These are phyloP conservation scores for Dendrolimus pini DNA, from an alignment of 2,888 invertebrate genomes.

Conservation along the genomic window DNA sequence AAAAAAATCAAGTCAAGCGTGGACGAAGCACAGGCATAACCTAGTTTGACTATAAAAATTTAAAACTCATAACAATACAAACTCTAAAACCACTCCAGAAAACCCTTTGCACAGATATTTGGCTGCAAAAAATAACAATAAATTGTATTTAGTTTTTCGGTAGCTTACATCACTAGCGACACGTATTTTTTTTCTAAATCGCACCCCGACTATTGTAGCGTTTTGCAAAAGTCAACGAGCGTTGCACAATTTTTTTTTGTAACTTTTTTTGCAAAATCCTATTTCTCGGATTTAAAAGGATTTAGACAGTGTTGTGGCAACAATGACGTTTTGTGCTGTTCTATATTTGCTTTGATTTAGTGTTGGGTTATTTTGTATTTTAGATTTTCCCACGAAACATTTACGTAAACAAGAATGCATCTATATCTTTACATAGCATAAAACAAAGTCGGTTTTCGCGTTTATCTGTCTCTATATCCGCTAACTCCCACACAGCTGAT, in stretches of 20 bases:
- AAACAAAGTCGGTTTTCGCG: too few species aligned
- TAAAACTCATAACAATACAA: neutral
- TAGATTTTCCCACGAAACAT: constrained; percentile 44
- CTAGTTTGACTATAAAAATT: too few species aligned
- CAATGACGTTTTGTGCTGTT: constrained; percentile 62
- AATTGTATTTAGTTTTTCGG: constrained; percentile 62
- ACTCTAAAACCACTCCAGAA: constrained; percentile 28
- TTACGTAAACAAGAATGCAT: too few species aligned
- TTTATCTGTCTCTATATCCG: too few species aligned
- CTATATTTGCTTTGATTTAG: constrained; percentile 69
- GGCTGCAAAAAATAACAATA: constrained; percentile 43
- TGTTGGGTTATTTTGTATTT: constrained; percentile 23
- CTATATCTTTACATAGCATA: too few species aligned
- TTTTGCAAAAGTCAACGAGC: constrained; percentile 69
- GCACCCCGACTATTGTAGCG: constrained; percentile 46
- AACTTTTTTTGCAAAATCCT: constrained; percentile 57
- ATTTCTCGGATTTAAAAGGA: constrained; percentile 75
- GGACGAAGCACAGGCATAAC: too few species aligned
- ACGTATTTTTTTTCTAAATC: constrained; percentile 38
- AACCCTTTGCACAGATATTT: constrained; percentile 30
- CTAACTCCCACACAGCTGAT: too few species aligned
- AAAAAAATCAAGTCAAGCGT: too few species aligned
- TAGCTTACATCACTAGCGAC: constrained; percentile 54
- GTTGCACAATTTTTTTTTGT: constrained; percentile 31
- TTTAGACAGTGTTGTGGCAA: constrained; percentile 75